These are phyloP conservation scores for Dinocampus coccinellae DNA, from an alignment of 2,888 invertebrate species.

Conservation along the genomic window DNA sequence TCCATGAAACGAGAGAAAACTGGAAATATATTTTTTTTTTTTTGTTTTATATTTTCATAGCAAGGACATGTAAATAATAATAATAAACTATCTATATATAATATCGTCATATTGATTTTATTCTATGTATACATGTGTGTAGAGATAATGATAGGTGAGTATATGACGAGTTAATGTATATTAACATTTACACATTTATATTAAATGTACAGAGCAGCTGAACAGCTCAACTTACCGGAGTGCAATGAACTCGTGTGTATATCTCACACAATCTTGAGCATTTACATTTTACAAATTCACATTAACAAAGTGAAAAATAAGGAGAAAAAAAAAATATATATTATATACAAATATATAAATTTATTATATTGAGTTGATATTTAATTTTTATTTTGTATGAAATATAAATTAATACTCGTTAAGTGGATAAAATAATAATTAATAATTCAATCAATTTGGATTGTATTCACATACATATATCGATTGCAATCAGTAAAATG, in stretches of 20 bases:
- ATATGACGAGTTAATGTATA: background rate
- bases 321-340: background rate
- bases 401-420: no score
- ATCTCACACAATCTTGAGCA: slow-evolving; percentile 45
- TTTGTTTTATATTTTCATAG: background rate
- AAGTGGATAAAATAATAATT: background rate
- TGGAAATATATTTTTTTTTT: no score
- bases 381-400: background rate
- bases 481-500: background rate
- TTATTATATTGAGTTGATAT: no score
- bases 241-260: slow-evolving; percentile 56
- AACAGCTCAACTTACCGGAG: slow-evolving; percentile 43
- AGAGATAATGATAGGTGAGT: background rate
- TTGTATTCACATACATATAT: background rate
- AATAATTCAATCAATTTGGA: background rate
- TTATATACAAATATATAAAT: background rate
- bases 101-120: no score
- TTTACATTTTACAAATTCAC: no score
- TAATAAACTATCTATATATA: slow-evolving; percentile 3
- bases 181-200: background rate
- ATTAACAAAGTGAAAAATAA: no score
- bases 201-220: slow-evolving; percentile 19
- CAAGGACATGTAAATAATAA: background rate
- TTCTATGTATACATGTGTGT: background rate
- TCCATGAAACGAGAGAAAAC: background rate